Evolutionary conservation across 2,797 vertebrate species (phyloP).

Genomic region (Sphenodon punctatus): DNA sequence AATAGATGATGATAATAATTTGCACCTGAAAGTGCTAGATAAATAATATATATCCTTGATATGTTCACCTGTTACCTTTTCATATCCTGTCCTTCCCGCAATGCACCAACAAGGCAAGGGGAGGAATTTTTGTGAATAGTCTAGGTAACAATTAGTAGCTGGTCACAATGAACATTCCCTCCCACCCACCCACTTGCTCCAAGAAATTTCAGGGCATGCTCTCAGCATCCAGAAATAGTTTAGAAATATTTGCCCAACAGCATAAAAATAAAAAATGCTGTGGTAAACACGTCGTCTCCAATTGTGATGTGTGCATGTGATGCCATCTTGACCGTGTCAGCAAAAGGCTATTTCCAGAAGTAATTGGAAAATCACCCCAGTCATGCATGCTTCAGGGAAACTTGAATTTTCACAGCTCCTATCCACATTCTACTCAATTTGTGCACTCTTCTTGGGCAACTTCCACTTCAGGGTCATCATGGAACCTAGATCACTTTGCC

Average conservation of each 20-base stretch:
- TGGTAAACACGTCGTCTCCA: conserved; percentile 17
- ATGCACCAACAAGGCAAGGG: background rate
- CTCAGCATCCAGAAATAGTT: background rate
- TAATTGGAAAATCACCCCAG: conserved; percentile 53
- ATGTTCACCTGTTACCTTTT: too few relatives aligned
- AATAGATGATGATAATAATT: too few relatives aligned
- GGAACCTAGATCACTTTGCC: background rate
- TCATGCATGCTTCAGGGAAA: conserved; percentile 26
- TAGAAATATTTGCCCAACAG: conserved; percentile 22
- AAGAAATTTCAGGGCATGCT: background rate
- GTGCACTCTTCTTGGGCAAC: background rate
- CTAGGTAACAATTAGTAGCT: background rate
- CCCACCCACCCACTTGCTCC: too few relatives aligned
- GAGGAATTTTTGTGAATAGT: background rate
- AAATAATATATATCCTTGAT: too few relatives aligned
- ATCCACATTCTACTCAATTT: background rate
- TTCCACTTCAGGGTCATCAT: background rate
- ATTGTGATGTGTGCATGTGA: conserved; percentile 4
- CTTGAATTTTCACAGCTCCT: background rate
- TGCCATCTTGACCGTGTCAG: conserved; percentile 37
- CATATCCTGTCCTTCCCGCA: too few relatives aligned
- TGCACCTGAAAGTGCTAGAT: too few relatives aligned
- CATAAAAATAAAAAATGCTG: conserved; percentile 50
- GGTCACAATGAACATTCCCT: background rate
- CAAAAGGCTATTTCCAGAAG: conserved; percentile 46